Evolutionary conservation across 2,113 vertebrate species (phyloP), one percentile per base, ranked within the genome.

Genomic region (Sebastes schlegelii): DNA sequence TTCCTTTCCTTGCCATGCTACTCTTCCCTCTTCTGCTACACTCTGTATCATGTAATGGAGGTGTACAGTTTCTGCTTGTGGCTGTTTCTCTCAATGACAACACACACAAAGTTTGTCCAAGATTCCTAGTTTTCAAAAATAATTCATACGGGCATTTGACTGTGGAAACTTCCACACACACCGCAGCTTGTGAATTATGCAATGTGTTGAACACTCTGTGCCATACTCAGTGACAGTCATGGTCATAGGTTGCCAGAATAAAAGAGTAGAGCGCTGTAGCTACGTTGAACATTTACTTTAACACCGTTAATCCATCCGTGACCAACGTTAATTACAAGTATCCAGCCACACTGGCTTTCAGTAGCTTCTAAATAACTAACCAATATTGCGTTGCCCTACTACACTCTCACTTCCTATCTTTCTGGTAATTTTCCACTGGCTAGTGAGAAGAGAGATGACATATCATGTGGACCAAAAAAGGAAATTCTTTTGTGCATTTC

Each of bases 131-230:
- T 70, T 40, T 9, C 12, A 71, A 54, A 54, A 9, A 82, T 40
- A 40, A 71, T 43, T 21, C 52, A 16, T 12, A 0, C 7, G 40
- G 49, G 7, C 43, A 55, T 51, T 73, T 51, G 8, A 52, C 64
- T 40, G 40, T 80, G 84, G 75, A 86, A 85, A 71, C 54, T 83
- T 86, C 68, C 65, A 85, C 55, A 48, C 45, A 77, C 4, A 63
- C 26, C 26, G 60, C 54, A 13, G 71, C 64, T 69, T 78, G 51
- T 68, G 49, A 42, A 80, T 85, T 72, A 64, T 68, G 72, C 21
- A 71, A 34, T 55, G 61, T 5, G n/a, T 67, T 57, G 16, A 58
- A 77, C 55, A 17, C 14, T 61, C 19, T 26, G 48, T 63, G 65
- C 71, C 78, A 51, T 62, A 51, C 43, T 68, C 23, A n/a, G 23